Conservation (phyloP, 2,797 vertebrate species). For the Danio aesculapii region DNA sequence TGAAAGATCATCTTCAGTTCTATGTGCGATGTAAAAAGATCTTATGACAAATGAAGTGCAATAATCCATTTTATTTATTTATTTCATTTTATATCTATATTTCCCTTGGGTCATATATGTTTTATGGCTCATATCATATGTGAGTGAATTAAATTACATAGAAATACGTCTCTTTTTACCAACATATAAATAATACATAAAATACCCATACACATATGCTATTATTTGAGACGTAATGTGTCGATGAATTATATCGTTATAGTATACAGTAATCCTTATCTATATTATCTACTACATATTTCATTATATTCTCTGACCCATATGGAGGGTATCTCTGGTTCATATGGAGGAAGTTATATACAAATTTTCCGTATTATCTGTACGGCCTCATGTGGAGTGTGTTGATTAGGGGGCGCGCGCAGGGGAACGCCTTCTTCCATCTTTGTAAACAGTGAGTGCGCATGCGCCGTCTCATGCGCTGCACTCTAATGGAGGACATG, state of each 20-base stretch:
- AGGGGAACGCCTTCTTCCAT: conserved; percentile 62
- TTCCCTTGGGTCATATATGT: not conserved
- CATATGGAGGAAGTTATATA: too few species aligned
- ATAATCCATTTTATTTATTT: not conserved
- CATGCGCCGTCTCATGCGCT: conserved; percentile 75
- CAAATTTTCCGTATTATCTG: not conserved
- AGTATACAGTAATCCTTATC: too few species aligned
- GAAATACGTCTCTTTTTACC: too few species aligned
- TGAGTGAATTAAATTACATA: not conserved
- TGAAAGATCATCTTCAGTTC: too few species aligned
- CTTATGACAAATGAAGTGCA: not conserved
- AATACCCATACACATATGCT: too few species aligned
- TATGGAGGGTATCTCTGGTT: not conserved
- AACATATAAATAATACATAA: too few species aligned
- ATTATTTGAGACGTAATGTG: too few species aligned
- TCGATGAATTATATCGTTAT: too few species aligned
- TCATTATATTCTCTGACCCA: not conserved
- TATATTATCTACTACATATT: not conserved
- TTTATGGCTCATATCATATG: not conserved
- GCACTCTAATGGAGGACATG: conserved; percentile 79
- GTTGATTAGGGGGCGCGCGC: conserved; percentile 31
- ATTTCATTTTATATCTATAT: not conserved
- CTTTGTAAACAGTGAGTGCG: conserved; percentile 80
- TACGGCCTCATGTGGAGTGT: not conserved
- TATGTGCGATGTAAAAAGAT: too few species aligned